A percentile compares a stretch with the other conserved stretches of the same genome.
Conservation (phyloP, 2,888 invertebrate species). For the Lycophotia porphyrea region DNA sequence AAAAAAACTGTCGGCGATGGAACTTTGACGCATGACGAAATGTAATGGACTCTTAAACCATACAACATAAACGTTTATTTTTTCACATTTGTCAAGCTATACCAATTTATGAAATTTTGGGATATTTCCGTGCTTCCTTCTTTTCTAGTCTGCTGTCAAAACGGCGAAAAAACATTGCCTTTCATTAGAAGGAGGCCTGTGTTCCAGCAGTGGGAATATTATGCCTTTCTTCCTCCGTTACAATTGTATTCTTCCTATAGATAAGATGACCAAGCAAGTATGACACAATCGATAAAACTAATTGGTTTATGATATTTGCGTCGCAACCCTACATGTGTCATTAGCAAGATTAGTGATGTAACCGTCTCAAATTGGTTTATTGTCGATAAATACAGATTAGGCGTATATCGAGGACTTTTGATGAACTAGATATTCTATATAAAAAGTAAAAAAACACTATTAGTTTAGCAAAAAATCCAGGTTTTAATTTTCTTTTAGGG, state of each 20-base stretch:
- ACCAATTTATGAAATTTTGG: neutral
- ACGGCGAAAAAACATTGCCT: neutral
- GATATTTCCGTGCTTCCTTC: neutral
- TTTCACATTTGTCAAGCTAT: neutral
- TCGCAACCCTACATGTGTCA: slow-evolving; percentile 66
- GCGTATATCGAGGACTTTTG: neutral
- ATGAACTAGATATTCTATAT: neutral
- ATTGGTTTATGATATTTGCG: slow-evolving; percentile 61
- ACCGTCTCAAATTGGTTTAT: slow-evolving; percentile 36
- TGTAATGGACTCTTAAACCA: too few species aligned
- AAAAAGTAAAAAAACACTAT: neutral
- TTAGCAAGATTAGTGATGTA: slow-evolving; percentile 65
- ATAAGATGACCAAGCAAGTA: slow-evolving; percentile 3
- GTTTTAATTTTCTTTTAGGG: neutral
- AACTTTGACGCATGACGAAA: too few species aligned
- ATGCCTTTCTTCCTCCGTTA: neutral
- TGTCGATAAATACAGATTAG: slow-evolving; percentile 36
- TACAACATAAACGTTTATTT: neutral
- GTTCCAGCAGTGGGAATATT: neutral
- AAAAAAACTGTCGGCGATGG: too few species aligned
- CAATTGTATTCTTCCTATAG: neutral
- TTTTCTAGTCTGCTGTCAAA: neutral
- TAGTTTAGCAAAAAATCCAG: neutral
- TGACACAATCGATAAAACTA: slow-evolving; percentile 56
- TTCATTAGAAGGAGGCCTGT: neutral